A percentile compares a stretch with the other conserved stretches of the same genome.
These are phyloP conservation scores for Acheta domesticus DNA, from an alignment of 2,888 invertebrate species.

Conservation along the genomic window DNA sequence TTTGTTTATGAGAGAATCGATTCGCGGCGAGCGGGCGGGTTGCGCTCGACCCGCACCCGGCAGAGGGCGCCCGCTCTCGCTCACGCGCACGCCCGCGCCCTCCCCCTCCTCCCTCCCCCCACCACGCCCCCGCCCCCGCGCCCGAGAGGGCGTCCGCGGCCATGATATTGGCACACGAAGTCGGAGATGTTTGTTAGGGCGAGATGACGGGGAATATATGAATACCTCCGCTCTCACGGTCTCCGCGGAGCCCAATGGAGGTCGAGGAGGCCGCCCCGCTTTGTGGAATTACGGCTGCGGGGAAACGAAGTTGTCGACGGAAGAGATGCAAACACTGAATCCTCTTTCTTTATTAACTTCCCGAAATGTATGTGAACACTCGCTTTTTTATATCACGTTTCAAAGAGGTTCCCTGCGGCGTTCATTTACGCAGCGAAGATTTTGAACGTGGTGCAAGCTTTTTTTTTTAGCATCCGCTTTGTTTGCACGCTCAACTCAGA, in stretches of 20 bases:
- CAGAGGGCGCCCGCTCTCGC: neutral
- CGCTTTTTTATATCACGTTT: no score
- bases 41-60: neutral
- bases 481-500: neutral
- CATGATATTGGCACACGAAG: neutral
- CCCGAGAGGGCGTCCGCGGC: neutral
- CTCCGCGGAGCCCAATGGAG: neutral
- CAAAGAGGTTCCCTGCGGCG: no score
- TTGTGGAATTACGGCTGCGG: neutral
- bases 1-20: slow-evolving; percentile 18
- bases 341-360: neutral
- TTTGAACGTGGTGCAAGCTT: no score
- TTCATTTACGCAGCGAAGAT: no score
- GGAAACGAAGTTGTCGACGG: neutral
- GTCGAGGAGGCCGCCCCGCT: neutral
- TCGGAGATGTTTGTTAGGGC: neutral
- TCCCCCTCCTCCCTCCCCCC: no score
- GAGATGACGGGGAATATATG: neutral
- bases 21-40: neutral
- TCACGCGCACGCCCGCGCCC: no score
- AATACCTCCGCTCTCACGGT: neutral
- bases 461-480: neutral
- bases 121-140: neutral
- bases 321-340: neutral
- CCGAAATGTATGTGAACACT: no score